phyloP scores from a whole-genome alignment of 2,797 vertebrate species.

The Sarcophilus harrisii region DNA sequence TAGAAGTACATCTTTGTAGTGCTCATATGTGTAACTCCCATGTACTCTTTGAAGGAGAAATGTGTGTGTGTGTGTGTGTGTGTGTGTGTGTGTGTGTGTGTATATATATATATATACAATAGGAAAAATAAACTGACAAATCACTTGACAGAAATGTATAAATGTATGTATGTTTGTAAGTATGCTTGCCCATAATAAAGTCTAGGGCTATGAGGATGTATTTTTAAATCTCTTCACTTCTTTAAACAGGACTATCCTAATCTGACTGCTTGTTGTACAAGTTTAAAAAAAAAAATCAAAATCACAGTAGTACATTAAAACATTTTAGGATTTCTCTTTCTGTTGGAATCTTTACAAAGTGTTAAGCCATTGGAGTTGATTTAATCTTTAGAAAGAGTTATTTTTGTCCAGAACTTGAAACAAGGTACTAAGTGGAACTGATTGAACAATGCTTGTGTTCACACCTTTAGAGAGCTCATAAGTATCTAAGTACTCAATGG shows the following conservation, averaged over 20 bases:
- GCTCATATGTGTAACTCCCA: not conserved
- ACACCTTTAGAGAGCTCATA: too few relatives aligned
- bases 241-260: not conserved
- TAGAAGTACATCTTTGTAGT: not conserved
- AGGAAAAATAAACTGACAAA: not conserved
- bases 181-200: not conserved
- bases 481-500: too few relatives aligned
- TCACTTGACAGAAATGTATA: not conserved
- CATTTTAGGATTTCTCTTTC: conserved; percentile 41
- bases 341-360: too few relatives aligned
- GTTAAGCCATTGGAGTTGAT: too few relatives aligned
- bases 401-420: too few relatives aligned
- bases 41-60: not conserved
- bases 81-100: too few relatives aligned
- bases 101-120: not conserved
- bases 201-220: not conserved
- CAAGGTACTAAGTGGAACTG: too few relatives aligned
- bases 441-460: too few relatives aligned
- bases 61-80: too few relatives aligned
- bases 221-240: not conserved
- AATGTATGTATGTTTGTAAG: not conserved
- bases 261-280: conserved; percentile 31
- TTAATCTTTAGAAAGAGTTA: too few relatives aligned
- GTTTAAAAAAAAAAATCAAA: conserved; percentile 6
- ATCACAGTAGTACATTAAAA: conserved; percentile 32